Evolutionary conservation across 2,113 vertebrate species (phyloP), one percentile per base, ranked within the genome.

Genomic region (Puntigrus tetrazona): DNA sequence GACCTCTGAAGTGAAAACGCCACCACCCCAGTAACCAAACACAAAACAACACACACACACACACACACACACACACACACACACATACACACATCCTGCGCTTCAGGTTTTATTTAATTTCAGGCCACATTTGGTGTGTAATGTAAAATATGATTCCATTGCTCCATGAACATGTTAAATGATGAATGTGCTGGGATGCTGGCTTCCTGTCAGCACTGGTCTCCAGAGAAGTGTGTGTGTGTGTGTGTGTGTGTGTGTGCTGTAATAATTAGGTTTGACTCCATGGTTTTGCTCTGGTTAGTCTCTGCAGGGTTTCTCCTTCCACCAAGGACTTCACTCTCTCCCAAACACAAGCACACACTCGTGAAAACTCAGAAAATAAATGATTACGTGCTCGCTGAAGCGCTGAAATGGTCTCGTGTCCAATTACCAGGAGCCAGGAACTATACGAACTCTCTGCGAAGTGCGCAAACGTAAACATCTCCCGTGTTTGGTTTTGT

Each of bases 301-400:
- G 70, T 83, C 79, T 82, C 86, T 72, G 57, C 25, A 73, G 79
- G 67, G n/a, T 67, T 81, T 81, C 83, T 87, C 79, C 75, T 74
- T 75, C 80, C 52, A 74, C 67, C 34, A 43, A 78, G 50, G 79
- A 43, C 31, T 78, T 65, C 84, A 88, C 61, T 45, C 59, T 70
- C 79, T 77, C 80, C 72, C 65, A 55, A 52, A 52, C 73, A 16
- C 77, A 78, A 14, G 73, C 9, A 22, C 18, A 29, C 5, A n/a
- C 57, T 74, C 10, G 59, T 63, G 27, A 29, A 63, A 73, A 73
- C 22, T 45, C 70, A 7, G 70, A 73, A 73, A 73, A 45, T 45
- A 45, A 73, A 73, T 72, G 22, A 72, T 73, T 73, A 73, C 16
- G 38, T n/a, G 0, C 70, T 73, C 14, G 38, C 70, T 73, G 38